Conservation (phyloP, 2,113 vertebrate species). For the Limanda limanda region DNA sequence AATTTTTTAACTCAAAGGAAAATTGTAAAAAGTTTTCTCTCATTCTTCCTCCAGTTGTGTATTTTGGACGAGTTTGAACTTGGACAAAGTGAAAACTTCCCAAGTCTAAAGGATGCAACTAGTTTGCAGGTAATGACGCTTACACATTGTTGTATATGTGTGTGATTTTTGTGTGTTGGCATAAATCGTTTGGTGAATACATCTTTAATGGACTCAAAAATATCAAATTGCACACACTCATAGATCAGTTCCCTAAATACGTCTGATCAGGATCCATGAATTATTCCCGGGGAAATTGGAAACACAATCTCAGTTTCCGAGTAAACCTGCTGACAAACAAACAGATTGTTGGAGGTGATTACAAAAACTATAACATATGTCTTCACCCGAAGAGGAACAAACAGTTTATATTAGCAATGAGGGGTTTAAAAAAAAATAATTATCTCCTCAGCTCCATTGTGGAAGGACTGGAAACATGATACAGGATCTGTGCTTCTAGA, state of each 20-base stretch:
- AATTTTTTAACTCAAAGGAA: too few species aligned
- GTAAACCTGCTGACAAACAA: too few species aligned
- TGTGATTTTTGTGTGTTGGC: neutral
- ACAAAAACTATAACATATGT: too few species aligned
- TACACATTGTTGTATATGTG: neutral
- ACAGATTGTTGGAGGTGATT: too few species aligned
- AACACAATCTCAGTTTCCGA: too few species aligned
- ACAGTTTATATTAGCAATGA: neutral
- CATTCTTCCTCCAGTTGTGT: constrained; percentile 54
- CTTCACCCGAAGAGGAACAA: too few species aligned
- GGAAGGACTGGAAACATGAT: neutral
- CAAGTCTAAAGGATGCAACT: constrained; percentile 78
- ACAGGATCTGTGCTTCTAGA: constrained; percentile 16
- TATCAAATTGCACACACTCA: too few species aligned
- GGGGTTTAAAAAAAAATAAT: neutral
- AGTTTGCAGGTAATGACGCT: constrained; percentile 84
- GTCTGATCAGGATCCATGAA: too few species aligned
- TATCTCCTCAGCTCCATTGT: neutral
- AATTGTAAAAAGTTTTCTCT: neutral
- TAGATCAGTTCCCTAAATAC: too few species aligned
- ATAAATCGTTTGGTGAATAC: too few species aligned
- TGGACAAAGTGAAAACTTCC: constrained; percentile 69
- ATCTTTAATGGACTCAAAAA: too few species aligned
- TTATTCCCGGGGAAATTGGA: too few species aligned
- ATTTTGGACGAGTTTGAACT: constrained; percentile 81